Percentiles rank a stretch among this genome's conserved stretches.
These are phyloP conservation scores for Globia sparganii DNA, from an alignment of 2,888 invertebrate species.

Conservation along the genomic window DNA sequence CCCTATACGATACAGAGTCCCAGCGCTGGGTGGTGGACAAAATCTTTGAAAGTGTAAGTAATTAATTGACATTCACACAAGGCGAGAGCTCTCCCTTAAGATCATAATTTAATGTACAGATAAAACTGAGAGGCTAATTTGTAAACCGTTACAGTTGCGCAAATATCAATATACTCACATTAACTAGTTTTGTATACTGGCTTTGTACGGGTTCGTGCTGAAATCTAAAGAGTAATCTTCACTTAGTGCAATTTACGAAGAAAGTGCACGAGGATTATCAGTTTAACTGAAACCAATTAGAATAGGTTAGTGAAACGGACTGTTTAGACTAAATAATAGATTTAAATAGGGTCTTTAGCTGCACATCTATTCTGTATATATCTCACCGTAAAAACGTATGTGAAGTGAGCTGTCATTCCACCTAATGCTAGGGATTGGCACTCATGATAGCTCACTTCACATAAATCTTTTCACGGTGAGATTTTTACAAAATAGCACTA, in stretches of 20 bases:
- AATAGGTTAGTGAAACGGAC: constrained; percentile 4
- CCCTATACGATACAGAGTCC: too few relatives aligned
- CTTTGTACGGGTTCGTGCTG: constrained; percentile 44
- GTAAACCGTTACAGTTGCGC: constrained; percentile 79
- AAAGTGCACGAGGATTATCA: constrained; percentile 22
- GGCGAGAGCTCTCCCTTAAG: constrained; percentile 74
- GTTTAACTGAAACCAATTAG: constrained; percentile 18
- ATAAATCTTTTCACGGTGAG: neutral
- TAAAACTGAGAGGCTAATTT: constrained; percentile 82
- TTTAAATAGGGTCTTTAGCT: neutral
- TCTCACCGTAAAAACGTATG: neutral
- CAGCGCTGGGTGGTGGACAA: too few relatives aligned
- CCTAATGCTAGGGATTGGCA: neutral
- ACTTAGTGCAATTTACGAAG: constrained; percentile 31
- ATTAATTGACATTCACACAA: constrained; percentile 1
- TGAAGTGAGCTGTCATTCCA: neutral
- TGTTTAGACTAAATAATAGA: neutral
- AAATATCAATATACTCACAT: constrained; percentile 73
- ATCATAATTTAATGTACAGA: constrained; percentile 76
- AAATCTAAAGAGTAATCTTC: constrained; percentile 28
- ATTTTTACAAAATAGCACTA: neutral
- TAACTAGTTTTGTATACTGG: constrained; percentile 55
- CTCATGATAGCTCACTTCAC: neutral
- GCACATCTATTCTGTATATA: neutral
- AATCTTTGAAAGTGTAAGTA: neutral